Evolutionary conservation across 2,888 invertebrate genomes (phyloP), one percentile per base, ranked within the genome.

Genomic region (Sphaeridia pumilis): DNA sequence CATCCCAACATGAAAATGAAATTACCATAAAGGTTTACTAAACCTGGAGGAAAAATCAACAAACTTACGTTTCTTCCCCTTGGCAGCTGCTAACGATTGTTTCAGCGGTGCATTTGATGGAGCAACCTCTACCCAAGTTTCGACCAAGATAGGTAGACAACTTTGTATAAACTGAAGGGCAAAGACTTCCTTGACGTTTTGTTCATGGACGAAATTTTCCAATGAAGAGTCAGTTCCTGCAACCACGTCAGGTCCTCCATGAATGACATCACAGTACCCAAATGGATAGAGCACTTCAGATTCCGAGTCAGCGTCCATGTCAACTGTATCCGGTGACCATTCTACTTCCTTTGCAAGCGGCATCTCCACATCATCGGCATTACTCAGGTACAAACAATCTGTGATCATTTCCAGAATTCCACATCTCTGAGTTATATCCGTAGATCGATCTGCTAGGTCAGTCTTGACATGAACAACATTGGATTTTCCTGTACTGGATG

Each of bases 61-160:
- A 22, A 17, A 43, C 25, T 51, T 46, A 45, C 51, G 14, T 46
- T 46, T 44, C n/a, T 50, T 35, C 36, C 45, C 4, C 5, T 7
- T 38, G 5, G 38, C 17, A 5, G 17, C 12, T 5, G 17, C 12
- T 5, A 17, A 17, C 5, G 38, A 14, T 12, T 14, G 7, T 35
- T 36, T 21, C 25, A 22, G 46, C 43, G 46, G 41, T 67, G 69
- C 56, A 67, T 56, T 55, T 21, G 67, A 67, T 1, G 84, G 81
- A 45, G 78, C 74, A 14, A 82, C 82, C 74, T 90, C 90, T 24
- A 86, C 69, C 87, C 89, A 90, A 46, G 84, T 83, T 69, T 88
- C 87, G 68, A 83, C 77, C 51, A 90, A 73, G 24, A 90, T 71
- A 1, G 88, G 86, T 71, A 88, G 75, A 43, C 89, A 71, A 31